These are phyloP conservation scores for Drosophila lacicola DNA, from an alignment of 2,888 invertebrate species.

Conservation along the genomic window DNA sequence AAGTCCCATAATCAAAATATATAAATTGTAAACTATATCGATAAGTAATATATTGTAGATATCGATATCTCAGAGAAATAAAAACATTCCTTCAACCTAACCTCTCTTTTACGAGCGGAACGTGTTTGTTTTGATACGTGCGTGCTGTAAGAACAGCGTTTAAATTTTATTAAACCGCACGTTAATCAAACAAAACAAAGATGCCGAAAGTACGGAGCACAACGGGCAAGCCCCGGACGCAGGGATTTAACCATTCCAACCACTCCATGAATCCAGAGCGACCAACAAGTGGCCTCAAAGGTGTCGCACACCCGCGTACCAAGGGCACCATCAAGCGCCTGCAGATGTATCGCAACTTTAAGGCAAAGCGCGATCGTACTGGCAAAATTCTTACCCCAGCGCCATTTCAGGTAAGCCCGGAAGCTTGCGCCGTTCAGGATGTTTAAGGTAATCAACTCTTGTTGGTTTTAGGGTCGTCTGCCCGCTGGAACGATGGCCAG, in stretches of 20 bases:
- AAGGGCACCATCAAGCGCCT: constrained; percentile 97
- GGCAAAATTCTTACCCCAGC: constrained; percentile 97
- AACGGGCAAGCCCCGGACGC: constrained; percentile 91
- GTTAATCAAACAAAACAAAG: constrained; percentile 42
- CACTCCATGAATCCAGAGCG: constrained; percentile 99
- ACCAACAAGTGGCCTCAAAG: constrained; percentile 91
- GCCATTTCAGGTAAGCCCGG: constrained; percentile 91
- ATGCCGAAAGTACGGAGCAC: constrained; percentile 92
- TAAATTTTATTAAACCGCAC: constrained; percentile 16
- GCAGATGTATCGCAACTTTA: constrained; percentile 99
- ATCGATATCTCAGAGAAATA: constrained; percentile 33
- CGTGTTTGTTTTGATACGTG: constrained; percentile 72
- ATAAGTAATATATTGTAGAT: background rate
- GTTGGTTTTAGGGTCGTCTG: constrained; percentile 87
- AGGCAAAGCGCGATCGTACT: constrained; percentile 94
- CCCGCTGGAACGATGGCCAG: constrained; percentile 95
- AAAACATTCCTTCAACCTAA: constrained; percentile 40
- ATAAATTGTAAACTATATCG: constrained; percentile 18
- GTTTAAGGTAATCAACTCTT: background rate
- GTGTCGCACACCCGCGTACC: constrained; percentile 93
- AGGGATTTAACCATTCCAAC: constrained; percentile 93
- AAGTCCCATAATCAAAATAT: background rate
- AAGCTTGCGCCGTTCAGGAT: background rate
- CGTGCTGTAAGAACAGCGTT: constrained; percentile 28
- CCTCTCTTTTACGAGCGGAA: constrained; percentile 50